Evolutionary conservation across 2,888 invertebrate genomes (phyloP).

Genomic region (Nebria brevicollis): DNA sequence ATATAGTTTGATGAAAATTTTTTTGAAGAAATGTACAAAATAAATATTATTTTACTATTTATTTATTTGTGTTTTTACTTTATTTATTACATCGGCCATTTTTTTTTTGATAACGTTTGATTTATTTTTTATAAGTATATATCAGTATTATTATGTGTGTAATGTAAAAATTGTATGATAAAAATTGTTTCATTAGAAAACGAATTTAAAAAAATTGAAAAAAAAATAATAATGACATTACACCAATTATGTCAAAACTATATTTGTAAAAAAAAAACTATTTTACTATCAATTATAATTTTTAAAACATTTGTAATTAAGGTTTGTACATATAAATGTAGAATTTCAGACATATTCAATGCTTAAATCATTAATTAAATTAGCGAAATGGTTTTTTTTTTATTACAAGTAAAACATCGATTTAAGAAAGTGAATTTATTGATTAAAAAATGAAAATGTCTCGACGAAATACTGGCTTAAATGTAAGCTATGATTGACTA

Average conservation of each 20-base stretch:
- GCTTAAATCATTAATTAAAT: conserved; percentile 14
- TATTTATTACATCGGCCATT: neutral
- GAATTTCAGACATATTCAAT: conserved; percentile 6
- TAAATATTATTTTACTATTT: conserved; percentile 45
- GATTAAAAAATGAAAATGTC: conserved; percentile 5
- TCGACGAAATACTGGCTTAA: neutral
- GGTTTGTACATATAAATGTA: conserved; percentile 10
- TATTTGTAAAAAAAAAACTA: neutral
- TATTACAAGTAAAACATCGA: neutral
- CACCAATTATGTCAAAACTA: neutral
- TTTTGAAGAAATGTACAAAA: conserved; percentile 60
- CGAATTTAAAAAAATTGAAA: neutral
- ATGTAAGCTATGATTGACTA: conserved; percentile 8
- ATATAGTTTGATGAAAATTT: conserved; percentile 65
- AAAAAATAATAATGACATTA: neutral
- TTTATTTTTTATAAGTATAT: conserved; percentile 31
- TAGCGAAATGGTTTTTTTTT: neutral
- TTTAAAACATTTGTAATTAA: neutral
- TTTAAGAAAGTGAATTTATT: conserved; percentile 1
- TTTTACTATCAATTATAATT: neutral
- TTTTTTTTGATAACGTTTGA: conserved; percentile 7
- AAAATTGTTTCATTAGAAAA: conserved; percentile 1
- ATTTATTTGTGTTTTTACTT: conserved; percentile 47
- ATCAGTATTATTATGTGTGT: conserved; percentile 47
- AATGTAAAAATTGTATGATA: conserved; percentile 32